Percentiles rank a stretch among this genome's conserved stretches.
These are phyloP conservation scores for Dipus sagitta DNA, from an alignment of 2,797 vertebrate species.

Conservation along the genomic window DNA sequence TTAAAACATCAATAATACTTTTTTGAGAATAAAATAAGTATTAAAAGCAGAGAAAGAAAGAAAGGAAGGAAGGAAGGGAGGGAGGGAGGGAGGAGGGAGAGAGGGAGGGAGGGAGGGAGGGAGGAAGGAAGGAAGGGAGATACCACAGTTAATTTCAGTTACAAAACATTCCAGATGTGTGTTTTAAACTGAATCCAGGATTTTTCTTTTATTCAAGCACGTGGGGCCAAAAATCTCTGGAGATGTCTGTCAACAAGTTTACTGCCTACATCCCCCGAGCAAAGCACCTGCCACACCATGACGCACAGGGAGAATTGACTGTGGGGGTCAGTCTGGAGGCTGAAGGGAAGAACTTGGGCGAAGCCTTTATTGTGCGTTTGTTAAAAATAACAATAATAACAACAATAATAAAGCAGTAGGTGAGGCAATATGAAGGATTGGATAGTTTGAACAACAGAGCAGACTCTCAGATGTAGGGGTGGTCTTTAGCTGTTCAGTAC, in stretches of 20 bases:
- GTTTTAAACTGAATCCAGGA: neutral
- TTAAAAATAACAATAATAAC: neutral
- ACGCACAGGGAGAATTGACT: neutral
- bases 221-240: neutral
- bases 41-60: neutral
- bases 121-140: neutral
- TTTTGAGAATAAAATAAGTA: neutral
- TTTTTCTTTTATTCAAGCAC: neutral
- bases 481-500: neutral
- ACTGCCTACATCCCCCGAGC: neutral
- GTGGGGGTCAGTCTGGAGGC: neutral
- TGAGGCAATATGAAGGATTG: neutral
- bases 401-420: no score
- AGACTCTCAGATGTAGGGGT: neutral
- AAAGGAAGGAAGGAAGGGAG: no score
- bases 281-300: fast-evolving
- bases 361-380: neutral
- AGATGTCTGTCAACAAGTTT: neutral
- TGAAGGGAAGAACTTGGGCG: fast-evolving
- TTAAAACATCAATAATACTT: neutral
- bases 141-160: slow-evolving; percentile 12
- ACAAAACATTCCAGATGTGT: neutral
- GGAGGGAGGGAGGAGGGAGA: neutral
- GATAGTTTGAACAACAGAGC: neutral
- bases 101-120: neutral